Conservation (phyloP, 2,113 vertebrate genomes). For the Corythornis madagascariensis region DNA sequence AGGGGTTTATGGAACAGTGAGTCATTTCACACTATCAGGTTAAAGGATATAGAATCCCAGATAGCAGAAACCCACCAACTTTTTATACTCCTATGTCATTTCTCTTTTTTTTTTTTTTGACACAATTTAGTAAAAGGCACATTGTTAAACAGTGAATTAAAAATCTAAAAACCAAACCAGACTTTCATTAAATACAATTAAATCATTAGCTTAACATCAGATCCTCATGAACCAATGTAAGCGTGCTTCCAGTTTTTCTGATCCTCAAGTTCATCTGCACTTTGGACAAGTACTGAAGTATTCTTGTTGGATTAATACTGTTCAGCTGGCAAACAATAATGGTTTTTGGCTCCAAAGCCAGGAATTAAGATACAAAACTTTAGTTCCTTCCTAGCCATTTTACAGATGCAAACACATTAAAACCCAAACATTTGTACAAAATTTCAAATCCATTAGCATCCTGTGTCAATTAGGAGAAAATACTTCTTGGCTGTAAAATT, state of each 20-base stretch:
- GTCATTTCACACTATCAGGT: slow-evolving; percentile 59
- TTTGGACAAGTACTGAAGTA: slow-evolving; percentile 43
- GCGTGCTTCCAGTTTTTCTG: slow-evolving; percentile 41
- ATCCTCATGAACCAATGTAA: slow-evolving; percentile 49
- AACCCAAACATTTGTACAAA: slow-evolving; percentile 44
- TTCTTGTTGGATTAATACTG: background rate
- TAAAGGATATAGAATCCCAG: slow-evolving; percentile 44
- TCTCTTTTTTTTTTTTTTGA: slow-evolving; percentile 57
- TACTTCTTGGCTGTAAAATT: slow-evolving; percentile 38
- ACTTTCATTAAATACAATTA: slow-evolving; percentile 48
- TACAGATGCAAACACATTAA: slow-evolving; percentile 48
- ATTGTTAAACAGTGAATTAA: slow-evolving; percentile 73
- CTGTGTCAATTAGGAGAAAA: slow-evolving; percentile 38
- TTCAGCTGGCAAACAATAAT: slow-evolving; percentile 1
- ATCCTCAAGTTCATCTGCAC: slow-evolving; percentile 28
- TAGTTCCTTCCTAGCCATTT: slow-evolving; percentile 19
- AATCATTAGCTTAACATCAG: slow-evolving; percentile 55
- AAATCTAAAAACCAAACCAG: slow-evolving; percentile 64
- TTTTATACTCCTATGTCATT: slow-evolving; percentile 74
- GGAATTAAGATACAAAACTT: background rate
- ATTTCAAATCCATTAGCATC: slow-evolving; percentile 47
- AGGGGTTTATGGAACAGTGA: slow-evolving; percentile 68
- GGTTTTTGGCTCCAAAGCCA: slow-evolving; percentile 56
- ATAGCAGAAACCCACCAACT: slow-evolving; percentile 56
- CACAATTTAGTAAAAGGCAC: slow-evolving; percentile 79